Base-by-base conservation (phyloP, 1,140 invertebrate species). In the Rhizoglyphus robini region DNA sequence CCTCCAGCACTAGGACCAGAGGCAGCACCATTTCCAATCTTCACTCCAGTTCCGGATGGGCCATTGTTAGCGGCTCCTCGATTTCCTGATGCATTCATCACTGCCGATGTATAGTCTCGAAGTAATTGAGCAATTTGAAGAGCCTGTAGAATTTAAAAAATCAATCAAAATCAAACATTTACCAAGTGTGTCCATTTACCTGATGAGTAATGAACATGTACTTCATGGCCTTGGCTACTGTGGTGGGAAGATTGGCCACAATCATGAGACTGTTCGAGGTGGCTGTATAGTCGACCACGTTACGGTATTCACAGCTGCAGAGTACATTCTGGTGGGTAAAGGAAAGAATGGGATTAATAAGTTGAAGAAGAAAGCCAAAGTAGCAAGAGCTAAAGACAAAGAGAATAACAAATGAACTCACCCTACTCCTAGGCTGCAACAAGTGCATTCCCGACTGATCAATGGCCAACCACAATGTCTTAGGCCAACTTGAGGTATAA, bases 121-220 rank as follows among this genome's bases (percentile, higher is more conserved):
- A 96, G 92, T 60, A 95, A 80, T 67, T 90, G 91, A 46, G 88
- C 87, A 73, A 96, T 93, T 77, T 94, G 90, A 76, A 89, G 89
- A 66, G 90, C 90, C 87, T 91, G 77, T 4, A 79, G 77, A 70
- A 27, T 61, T 20, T 66, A 65, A 67, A 47, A 63, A 8, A 68
- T 47, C 58, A 66, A 64, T 30, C 31, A 63, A 46, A 20, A 18
- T 30, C 49, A 64, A 47, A 47, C 15, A 49, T 70, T 62, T 0
- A 60, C 46, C 18, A n/a, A n/a, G n/a, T n/a, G n/a, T n/a, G n/a
- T n/a, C 1, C 11, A 68, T 63, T 74, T 78, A 88, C 87, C 84
- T 89, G 87, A 58, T 86, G 85, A 5, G 88, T 90, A 30, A 85
- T 86, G 62, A 90, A 81, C 70, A 90, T 88, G 51, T 93, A 88